These are phyloP conservation scores for Scaptomyza reducta DNA, from an alignment of 2,888 invertebrate genomes.

Conservation along the genomic window DNA sequence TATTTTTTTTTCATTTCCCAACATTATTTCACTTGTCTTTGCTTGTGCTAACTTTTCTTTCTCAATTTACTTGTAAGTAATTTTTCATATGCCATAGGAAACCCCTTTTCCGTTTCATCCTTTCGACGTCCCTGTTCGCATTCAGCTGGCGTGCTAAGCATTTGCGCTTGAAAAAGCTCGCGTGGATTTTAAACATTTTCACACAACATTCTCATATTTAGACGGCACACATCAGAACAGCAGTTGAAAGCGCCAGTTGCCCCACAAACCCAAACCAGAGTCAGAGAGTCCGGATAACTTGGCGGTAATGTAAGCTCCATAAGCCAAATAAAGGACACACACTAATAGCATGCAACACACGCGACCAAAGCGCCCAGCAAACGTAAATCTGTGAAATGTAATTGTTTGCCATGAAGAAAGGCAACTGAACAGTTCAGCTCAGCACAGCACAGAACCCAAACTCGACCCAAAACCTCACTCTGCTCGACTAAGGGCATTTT, in stretches of 20 bases:
- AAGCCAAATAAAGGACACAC: constrained; percentile 79
- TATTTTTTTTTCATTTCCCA: too few species aligned
- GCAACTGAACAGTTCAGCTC: constrained; percentile 11
- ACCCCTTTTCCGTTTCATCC: background rate
- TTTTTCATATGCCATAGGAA: too few species aligned
- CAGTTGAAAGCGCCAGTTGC: constrained; percentile 41
- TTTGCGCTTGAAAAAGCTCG: constrained; percentile 71
- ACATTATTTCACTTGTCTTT: too few species aligned
- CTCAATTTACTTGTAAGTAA: too few species aligned
- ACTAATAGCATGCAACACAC: constrained; percentile 76
- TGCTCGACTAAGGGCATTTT: constrained; percentile 68
- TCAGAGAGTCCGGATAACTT: constrained; percentile 11
- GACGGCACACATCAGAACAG: constrained; percentile 77
- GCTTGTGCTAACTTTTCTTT: too few species aligned
- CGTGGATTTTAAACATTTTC: constrained; percentile 81
- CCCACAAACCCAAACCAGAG: background rate
- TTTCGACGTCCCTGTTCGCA: constrained; percentile 22
- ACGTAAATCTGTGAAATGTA: constrained; percentile 79
- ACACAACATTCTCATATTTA: constrained; percentile 80
- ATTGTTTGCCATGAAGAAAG: constrained; percentile 77
- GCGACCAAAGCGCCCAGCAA: constrained; percentile 67
- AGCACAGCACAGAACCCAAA: constrained; percentile 3
- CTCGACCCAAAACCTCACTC: constrained; percentile 3
- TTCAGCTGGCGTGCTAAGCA: constrained; percentile 72
- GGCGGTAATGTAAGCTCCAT: constrained; percentile 78